Conservation (phyloP, 2,797 vertebrate genomes). For the Eospalax fontanierii region DNA sequence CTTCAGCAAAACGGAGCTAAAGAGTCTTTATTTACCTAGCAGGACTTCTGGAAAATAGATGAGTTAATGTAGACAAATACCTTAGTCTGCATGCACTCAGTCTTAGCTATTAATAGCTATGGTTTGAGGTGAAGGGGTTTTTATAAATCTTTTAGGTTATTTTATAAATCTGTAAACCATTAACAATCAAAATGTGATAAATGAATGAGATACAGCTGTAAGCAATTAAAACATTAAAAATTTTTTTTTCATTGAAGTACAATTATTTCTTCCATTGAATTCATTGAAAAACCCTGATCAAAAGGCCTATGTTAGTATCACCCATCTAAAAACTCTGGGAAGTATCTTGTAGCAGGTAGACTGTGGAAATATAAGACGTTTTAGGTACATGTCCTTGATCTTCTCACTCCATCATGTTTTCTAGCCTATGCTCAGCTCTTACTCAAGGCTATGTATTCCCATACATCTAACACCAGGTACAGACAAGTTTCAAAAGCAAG, state of each 20-base stretch:
- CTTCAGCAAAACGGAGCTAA: slow-evolving; percentile 40
- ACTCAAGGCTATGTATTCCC: background rate
- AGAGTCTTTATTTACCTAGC: background rate
- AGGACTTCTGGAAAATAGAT: slow-evolving; percentile 10
- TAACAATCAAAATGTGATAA: slow-evolving; percentile 21
- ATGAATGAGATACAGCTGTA: slow-evolving; percentile 39
- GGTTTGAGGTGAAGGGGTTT: slow-evolving; percentile 10
- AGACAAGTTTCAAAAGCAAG: background rate
- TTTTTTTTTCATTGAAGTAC: slow-evolving; percentile 3
- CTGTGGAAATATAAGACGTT: background rate
- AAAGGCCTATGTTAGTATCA: background rate
- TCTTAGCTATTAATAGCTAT: slow-evolving; percentile 4
- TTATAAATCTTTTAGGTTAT: slow-evolving; percentile 5
- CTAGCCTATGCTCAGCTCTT: background rate
- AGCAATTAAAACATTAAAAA: background rate
- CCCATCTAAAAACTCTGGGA: background rate
- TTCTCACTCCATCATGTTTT: background rate
- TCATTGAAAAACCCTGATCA: background rate
- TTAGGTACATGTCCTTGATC: background rate
- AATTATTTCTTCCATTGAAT: slow-evolving; percentile 1
- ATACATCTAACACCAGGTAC: background rate
- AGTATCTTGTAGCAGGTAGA: background rate
- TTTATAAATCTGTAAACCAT: slow-evolving; percentile 21
- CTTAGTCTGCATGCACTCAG: background rate
- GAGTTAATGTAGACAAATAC: background rate